Evolutionary conservation across 1,140 invertebrate genomes (phyloP), one percentile per base, ranked within the genome.

Genomic region (Acromyrmex heyeri): DNA sequence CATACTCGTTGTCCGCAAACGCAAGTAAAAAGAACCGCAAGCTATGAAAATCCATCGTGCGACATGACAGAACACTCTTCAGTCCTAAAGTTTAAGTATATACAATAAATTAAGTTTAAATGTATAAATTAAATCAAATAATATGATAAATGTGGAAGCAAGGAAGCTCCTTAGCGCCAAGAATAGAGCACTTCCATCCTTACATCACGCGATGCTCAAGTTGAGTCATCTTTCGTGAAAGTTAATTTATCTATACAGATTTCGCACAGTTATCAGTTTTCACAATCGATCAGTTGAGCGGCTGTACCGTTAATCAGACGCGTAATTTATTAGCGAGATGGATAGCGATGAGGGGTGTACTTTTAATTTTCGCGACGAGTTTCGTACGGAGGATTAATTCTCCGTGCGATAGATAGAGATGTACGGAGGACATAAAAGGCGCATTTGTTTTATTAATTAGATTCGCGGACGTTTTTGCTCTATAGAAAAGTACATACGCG

Each of bases 381-480:
- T 65, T 21, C 30, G 30, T 44, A 34, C 30, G 14, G 14, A 30
- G 27, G 27, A 57, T 70, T 70, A n/a, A n/a, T 69, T 70, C 30
- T 38, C 8, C 14, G 14, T 0, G n/a, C 44, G n/a, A 79, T 79
- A 69, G 30, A 70, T 24, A 59, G n/a, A 30, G n/a, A 30, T 5
- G 5, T 44, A n/a, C 27, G 18, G 1, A 7, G 34, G 12, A 62
- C n/a, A 62, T 50, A 38, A 83, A 50, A 61, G 24, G 8, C 69
- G 38, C 69, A 61, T 61, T 83, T 70, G 55, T 73, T 59, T 50
- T 61, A 57, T 73, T 83, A 75, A 83, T 83, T 75, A 83, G 53
- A 75, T 21, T 62, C 69, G 67, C 1, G 50, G 1, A 24, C 24
- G 24, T 24, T 24, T 24, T 62, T 57, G 55, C 69, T 61, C 24